phyloP scores from a whole-genome alignment of 2,113 vertebrate genomes.

The Gambusia holbrooki region DNA sequence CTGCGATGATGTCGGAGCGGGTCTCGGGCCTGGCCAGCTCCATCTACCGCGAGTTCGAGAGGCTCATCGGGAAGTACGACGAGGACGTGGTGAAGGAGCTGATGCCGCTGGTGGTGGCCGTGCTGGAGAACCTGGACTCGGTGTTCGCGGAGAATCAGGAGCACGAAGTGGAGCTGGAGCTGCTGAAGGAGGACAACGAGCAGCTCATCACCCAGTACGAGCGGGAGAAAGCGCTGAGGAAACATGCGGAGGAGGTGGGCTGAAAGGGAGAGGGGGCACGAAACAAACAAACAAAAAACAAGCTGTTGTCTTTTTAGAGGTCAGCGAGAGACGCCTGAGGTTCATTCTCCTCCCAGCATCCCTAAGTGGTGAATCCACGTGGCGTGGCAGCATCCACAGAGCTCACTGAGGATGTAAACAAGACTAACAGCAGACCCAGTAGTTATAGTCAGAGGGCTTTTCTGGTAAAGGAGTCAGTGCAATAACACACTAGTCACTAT shows the following conservation, averaged over 20 bases:
- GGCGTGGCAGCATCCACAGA: slow-evolving; percentile 37
- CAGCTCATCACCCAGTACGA: slow-evolving; percentile 96
- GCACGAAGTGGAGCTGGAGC: slow-evolving; percentile 94
- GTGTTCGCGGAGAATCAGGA: slow-evolving; percentile 97
- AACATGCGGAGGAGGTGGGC: slow-evolving; percentile 90
- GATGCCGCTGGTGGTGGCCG: slow-evolving; percentile 96
- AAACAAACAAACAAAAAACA: background rate
- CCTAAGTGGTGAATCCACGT: slow-evolving; percentile 34
- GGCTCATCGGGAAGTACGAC: slow-evolving; percentile 94
- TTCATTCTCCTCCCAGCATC: slow-evolving; percentile 15
- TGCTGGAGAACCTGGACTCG: slow-evolving; percentile 96
- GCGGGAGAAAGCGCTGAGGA: slow-evolving; percentile 92
- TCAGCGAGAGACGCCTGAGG: background rate
- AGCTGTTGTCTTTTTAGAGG: background rate
- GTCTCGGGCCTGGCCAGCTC: slow-evolving; percentile 96
- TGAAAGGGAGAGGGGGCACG: background rate
- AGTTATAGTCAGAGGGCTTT: slow-evolving; percentile 11
- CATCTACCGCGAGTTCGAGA: slow-evolving; percentile 97
- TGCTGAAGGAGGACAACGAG: slow-evolving; percentile 94
- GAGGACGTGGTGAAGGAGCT: slow-evolving; percentile 97
- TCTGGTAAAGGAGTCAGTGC: background rate
- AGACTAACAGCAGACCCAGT: slow-evolving; percentile 21
- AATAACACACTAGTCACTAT: background rate
- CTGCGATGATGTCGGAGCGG: slow-evolving; percentile 95
- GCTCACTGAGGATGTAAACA: slow-evolving; percentile 65